Evolutionary conservation across 2,888 invertebrate species (phyloP).

Genomic region (Drosophila leonis): DNA sequence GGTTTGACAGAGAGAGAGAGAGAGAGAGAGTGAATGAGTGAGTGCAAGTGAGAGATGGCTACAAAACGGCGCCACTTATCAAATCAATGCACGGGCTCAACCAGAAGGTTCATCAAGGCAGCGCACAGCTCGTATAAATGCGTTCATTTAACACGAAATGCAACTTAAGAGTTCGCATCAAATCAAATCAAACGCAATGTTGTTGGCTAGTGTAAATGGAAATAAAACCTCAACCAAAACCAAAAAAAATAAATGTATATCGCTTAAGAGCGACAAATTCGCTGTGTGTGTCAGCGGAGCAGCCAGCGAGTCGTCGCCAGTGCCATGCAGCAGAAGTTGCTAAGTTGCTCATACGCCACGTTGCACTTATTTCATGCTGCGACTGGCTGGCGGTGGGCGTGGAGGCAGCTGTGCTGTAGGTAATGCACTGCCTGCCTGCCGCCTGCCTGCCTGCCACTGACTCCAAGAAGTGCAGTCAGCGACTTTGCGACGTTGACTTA

Average conservation of each 20-base stretch:
- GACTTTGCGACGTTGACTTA: constrained; percentile 78
- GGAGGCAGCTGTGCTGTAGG: constrained; percentile 31
- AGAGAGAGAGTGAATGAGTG: background rate
- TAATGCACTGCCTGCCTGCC: constrained; percentile 63
- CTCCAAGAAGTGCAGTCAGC: constrained; percentile 58
- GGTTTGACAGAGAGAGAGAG: background rate
- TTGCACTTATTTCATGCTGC: constrained; percentile 80
- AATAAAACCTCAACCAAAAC: background rate
- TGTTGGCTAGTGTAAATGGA: constrained; percentile 15
- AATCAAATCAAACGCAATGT: constrained; percentile 60
- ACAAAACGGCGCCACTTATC: constrained; percentile 66
- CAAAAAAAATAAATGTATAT: constrained; percentile 15
- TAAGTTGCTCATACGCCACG: constrained; percentile 83
- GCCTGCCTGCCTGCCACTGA: constrained; percentile 4
- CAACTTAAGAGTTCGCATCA: constrained; percentile 72
- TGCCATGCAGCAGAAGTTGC: constrained; percentile 26
- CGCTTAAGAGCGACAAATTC: constrained; percentile 79
- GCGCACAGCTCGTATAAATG: constrained; percentile 64
- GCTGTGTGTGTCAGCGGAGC: constrained; percentile 64
- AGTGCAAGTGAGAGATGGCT: background rate
- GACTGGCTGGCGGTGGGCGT: constrained; percentile 11
- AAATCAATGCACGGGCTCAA: constrained; percentile 56
- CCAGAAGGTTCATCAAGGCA: constrained; percentile 21
- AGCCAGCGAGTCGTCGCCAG: constrained; percentile 38
- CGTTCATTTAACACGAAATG: constrained; percentile 81